phyloP scores from a whole-genome alignment of 2,113 vertebrate species.

The Dasyornis broadbenti region DNA sequence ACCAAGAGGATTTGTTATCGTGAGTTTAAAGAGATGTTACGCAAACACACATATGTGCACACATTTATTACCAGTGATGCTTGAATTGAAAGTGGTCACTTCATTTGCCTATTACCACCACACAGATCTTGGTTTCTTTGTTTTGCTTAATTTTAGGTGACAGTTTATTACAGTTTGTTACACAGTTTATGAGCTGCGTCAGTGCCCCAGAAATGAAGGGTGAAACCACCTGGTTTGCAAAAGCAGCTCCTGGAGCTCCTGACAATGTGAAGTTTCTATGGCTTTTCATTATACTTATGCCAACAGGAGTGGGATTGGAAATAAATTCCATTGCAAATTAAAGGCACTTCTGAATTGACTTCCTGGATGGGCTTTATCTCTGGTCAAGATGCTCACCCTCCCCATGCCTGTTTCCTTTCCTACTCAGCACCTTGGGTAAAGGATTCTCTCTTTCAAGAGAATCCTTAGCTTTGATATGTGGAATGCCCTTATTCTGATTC shows the following conservation, averaged over 20 bases:
- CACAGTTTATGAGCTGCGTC: not conserved
- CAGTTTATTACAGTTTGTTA: not conserved
- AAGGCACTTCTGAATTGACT: not conserved
- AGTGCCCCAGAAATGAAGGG: not conserved
- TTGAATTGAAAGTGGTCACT: not conserved
- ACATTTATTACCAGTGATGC: not conserved
- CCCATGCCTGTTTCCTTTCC: not conserved
- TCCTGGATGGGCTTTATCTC: not conserved
- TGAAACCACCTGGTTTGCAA: not conserved
- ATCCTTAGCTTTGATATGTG: not conserved
- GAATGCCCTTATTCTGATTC: not conserved
- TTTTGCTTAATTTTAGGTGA: not conserved
- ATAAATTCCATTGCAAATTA: not conserved
- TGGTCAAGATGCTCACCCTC: not conserved
- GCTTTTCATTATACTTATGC: not conserved
- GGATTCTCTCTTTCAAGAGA: not conserved
- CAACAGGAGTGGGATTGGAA: not conserved
- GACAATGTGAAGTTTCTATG: not conserved
- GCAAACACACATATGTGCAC: rapidly evolving
- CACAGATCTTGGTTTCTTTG: not conserved
- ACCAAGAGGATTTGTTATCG: not conserved
- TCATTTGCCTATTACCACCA: not conserved
- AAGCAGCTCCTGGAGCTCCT: not conserved
- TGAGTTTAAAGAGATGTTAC: not conserved
- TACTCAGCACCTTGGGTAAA: not conserved